Conservation (phyloP, 37 sponge, comb jelly and placozoan genomes). For the Ianthella basta region DNA sequence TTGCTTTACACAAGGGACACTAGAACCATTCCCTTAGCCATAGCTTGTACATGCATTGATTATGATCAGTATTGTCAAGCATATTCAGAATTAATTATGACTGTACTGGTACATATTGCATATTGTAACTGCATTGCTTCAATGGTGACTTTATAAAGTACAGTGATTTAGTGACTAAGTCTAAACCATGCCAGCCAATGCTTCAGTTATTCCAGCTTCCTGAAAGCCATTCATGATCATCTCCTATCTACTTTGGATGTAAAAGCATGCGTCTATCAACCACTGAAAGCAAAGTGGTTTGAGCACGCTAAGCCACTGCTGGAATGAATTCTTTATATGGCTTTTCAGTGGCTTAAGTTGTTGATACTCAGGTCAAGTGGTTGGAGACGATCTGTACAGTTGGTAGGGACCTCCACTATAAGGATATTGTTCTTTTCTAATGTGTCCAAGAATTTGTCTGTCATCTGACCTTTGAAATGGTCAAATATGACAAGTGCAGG, state of each 20-base stretch:
- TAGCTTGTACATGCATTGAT: slow-evolving; percentile 5
- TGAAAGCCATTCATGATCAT: slow-evolving; percentile 18
- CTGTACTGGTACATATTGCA: neutral
- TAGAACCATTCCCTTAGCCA: slow-evolving; percentile 23
- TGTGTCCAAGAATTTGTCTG: slow-evolving; percentile 1
- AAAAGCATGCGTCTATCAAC: slow-evolving; percentile 9
- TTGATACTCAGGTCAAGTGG: slow-evolving; percentile 23
- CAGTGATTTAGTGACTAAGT: neutral
- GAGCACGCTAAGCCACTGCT: neutral
- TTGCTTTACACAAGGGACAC: neutral
- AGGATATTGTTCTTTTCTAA: slow-evolving; percentile 25
- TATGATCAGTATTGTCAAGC: neutral
- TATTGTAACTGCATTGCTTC: neutral
- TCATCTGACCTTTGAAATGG: slow-evolving; percentile 37
- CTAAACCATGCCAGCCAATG: neutral
- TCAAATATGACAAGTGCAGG: slow-evolving; percentile 36
- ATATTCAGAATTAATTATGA: neutral
- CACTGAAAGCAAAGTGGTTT: slow-evolving; percentile 40
- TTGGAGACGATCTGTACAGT: slow-evolving; percentile 30
- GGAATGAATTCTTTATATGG: slow-evolving; percentile 8
- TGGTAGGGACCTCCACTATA: slow-evolving; percentile 18
- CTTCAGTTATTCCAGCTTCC: slow-evolving; percentile 16
- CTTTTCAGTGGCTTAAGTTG: slow-evolving; percentile 25
- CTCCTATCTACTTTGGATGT: slow-evolving; percentile 1
- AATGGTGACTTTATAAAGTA: neutral